A percentile compares a stretch with the other conserved stretches of the same genome.
Evolutionary conservation across 2,113 vertebrate species (phyloP).

Genomic region (Verasper variegatus): DNA sequence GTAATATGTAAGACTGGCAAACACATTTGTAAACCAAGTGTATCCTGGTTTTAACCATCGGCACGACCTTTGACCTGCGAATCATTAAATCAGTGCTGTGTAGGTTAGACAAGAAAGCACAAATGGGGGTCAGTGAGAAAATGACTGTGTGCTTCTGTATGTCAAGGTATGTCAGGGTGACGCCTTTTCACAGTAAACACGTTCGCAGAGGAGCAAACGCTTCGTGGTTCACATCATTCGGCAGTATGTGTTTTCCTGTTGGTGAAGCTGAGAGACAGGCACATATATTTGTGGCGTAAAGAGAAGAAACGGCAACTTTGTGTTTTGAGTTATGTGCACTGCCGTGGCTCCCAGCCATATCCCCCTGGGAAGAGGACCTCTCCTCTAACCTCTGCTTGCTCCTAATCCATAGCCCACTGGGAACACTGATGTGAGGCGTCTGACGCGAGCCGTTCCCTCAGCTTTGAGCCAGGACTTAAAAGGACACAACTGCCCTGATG

Average conservation of each 20-base stretch:
- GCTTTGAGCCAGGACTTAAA: constrained; percentile 71
- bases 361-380: constrained; percentile 77
- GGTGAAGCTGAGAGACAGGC: constrained; percentile 48
- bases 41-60: neutral
- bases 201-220: constrained; percentile 70
- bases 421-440: constrained; percentile 71
- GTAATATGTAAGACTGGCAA: neutral
- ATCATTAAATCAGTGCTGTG: neutral
- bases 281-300: constrained; percentile 65
- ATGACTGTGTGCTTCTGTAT: constrained; percentile 1
- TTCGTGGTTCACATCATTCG: constrained; percentile 72
- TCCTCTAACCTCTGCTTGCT: constrained; percentile 72
- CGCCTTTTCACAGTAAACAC: constrained; percentile 36
- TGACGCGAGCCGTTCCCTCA: constrained; percentile 67
- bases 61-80: constrained; percentile 23
- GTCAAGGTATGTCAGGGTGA: neutral
- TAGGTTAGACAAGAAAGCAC: constrained; percentile 15
- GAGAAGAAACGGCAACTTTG: constrained; percentile 65
- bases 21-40: neutral
- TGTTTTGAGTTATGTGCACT: constrained; percentile 69
- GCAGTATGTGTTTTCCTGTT: constrained; percentile 50
- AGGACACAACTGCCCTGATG: constrained; percentile 72
- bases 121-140: neutral
- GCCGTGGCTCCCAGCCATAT: constrained; percentile 61
- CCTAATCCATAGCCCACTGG: constrained; percentile 78